These are phyloP conservation scores for Steatornis caripensis DNA, from an alignment of 2,113 vertebrate species.

Conservation along the genomic window DNA sequence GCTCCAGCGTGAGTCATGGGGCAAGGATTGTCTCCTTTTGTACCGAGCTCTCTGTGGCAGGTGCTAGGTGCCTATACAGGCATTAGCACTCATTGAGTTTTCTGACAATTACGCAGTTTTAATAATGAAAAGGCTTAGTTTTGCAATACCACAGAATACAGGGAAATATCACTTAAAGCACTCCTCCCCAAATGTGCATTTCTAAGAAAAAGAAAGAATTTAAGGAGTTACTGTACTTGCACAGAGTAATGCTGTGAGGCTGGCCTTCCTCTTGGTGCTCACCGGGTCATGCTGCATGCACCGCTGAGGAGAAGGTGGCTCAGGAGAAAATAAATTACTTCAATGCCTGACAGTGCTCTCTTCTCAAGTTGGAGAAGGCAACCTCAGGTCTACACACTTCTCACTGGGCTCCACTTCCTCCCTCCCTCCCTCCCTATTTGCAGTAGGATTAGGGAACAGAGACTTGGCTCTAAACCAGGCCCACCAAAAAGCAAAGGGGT, in stretches of 20 bases:
- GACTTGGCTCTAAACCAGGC: background rate
- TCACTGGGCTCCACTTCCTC: background rate
- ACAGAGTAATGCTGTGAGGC: background rate
- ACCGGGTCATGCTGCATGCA: accelerated
- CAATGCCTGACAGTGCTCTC: background rate
- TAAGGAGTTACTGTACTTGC: background rate
- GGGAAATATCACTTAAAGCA: background rate
- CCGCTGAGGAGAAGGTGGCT: background rate
- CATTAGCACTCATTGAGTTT: background rate
- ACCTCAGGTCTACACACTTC: background rate
- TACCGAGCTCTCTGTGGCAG: accelerated
- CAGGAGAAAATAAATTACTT: background rate
- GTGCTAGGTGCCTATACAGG: background rate
- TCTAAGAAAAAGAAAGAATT: background rate
- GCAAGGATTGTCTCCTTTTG: background rate
- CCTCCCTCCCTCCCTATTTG: background rate
- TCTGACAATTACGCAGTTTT: background rate
- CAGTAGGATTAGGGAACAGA: background rate
- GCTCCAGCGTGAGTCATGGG: accelerated
- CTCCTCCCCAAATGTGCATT: background rate
- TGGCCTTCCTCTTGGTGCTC: background rate
- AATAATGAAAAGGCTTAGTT: background rate
- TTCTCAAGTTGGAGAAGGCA: background rate
- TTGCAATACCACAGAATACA: background rate
- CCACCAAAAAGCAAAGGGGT: background rate